phyloP scores from a whole-genome alignment of 1,140 invertebrate genomes.

The Panagrolaimus sp. region DNA sequence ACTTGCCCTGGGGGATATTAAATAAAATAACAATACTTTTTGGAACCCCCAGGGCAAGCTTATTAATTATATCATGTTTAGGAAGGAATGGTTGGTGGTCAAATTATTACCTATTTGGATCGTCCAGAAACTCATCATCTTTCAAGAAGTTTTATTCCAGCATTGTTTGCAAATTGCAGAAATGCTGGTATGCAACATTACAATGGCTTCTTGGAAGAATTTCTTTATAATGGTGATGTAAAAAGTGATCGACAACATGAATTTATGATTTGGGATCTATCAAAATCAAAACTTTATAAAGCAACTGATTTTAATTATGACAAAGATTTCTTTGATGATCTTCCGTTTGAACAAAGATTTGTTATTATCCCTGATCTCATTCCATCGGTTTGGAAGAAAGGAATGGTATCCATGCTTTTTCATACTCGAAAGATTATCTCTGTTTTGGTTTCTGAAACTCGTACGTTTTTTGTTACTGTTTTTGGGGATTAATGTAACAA shows the following conservation, averaged over 20 bases:
- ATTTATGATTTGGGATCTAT: conserved; percentile 12
- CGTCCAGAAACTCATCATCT: not conserved
- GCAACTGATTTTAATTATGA: not conserved
- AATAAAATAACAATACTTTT: no score
- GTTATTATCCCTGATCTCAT: not conserved
- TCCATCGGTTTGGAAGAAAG: not conserved
- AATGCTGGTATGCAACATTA: not conserved
- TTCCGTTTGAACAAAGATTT: not conserved
- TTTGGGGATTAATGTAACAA: no score
- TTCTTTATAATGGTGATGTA: not conserved
- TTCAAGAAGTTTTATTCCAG: not conserved
- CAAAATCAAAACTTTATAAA: not conserved
- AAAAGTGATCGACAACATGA: conserved; percentile 11
- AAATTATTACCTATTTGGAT: conserved; percentile 8
- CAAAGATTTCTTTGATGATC: not conserved
- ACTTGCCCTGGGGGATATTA: no score
- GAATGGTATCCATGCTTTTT: not conserved
- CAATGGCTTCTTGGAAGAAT: not conserved
- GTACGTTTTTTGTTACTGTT: not conserved
- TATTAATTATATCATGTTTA: no score
- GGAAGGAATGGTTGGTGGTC: not conserved
- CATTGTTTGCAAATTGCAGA: not conserved
- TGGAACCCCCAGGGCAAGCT: no score
- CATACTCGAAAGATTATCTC: not conserved
- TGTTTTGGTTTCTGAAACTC: not conserved